These are phyloP conservation scores for Allygus modestus DNA, from an alignment of 2,888 invertebrate species.

Conservation along the genomic window DNA sequence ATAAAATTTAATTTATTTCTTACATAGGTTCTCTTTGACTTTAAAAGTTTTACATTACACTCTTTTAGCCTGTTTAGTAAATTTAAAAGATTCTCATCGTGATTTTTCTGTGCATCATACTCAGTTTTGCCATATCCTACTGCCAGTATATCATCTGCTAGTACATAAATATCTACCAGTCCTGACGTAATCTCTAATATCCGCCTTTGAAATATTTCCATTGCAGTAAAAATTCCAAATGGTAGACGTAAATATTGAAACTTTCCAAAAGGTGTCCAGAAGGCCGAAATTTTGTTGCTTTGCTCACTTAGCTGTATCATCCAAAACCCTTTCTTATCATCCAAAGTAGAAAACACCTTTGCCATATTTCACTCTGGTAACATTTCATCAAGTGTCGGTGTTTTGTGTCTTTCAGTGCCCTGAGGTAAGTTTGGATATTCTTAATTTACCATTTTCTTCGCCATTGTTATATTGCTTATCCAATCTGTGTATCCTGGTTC, in stretches of 20 bases:
- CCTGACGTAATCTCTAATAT: conserved; percentile 63
- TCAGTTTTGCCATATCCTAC: conserved; percentile 64
- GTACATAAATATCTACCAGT: conserved; percentile 63
- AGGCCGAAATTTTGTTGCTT: conserved; percentile 67
- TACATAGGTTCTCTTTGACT: conserved; percentile 58
- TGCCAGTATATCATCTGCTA: conserved; percentile 67
- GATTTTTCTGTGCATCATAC: conserved; percentile 64
- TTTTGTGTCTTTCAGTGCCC: conserved; percentile 63
- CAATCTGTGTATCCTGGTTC: conserved; percentile 64
- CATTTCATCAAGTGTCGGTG: conserved; percentile 64
- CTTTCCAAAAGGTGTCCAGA: conserved; percentile 69
- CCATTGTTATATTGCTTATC: conserved; percentile 64
- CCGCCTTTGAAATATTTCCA: conserved; percentile 64
- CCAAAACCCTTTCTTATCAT: conserved; percentile 66
- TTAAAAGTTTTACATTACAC: conserved; percentile 64
- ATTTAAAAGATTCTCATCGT: conserved; percentile 64
- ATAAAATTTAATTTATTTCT: conserved; percentile 55
- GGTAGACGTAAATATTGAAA: conserved; percentile 66
- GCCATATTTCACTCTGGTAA: conserved; percentile 60
- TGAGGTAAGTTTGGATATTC: conserved; percentile 64
- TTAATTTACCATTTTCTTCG: conserved; percentile 60
- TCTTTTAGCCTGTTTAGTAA: conserved; percentile 63
- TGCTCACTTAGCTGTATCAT: conserved; percentile 66
- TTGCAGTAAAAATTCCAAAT: conserved; percentile 66
- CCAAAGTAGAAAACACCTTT: conserved; percentile 62